Conservation (phyloP, 2,113 vertebrate genomes). For the Malurus cyaneus region DNA sequence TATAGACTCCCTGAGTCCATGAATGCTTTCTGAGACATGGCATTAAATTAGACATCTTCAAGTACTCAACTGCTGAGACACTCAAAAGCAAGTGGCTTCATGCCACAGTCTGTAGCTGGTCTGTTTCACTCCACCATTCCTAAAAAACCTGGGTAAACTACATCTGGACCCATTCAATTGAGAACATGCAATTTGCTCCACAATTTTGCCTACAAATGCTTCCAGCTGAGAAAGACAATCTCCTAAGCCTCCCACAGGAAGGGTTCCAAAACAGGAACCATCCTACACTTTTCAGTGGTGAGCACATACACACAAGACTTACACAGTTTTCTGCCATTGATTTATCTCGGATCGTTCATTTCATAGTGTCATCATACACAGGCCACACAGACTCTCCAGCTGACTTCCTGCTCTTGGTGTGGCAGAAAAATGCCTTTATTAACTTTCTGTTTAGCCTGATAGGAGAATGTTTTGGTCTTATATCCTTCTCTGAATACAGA, state of each 20-base stretch:
- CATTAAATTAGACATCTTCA: neutral
- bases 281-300: neutral
- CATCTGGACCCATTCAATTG: neutral
- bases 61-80: neutral
- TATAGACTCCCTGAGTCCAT: neutral
- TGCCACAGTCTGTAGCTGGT: neutral
- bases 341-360: neutral
- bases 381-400: neutral
- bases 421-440: neutral
- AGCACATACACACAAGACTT: neutral
- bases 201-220: neutral
- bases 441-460: neutral
- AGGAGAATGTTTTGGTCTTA: neutral
- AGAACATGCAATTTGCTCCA: neutral
- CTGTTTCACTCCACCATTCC: neutral
- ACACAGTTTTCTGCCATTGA: neutral
- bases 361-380: neutral
- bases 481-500: neutral
- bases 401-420: neutral
- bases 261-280: neutral
- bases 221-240: neutral
- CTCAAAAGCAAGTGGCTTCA: neutral
- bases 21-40: neutral
- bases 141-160: neutral
- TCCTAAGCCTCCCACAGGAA: neutral